phyloP scores from a whole-genome alignment of 2,888 invertebrate genomes.

The Eupithecia abbreviata region DNA sequence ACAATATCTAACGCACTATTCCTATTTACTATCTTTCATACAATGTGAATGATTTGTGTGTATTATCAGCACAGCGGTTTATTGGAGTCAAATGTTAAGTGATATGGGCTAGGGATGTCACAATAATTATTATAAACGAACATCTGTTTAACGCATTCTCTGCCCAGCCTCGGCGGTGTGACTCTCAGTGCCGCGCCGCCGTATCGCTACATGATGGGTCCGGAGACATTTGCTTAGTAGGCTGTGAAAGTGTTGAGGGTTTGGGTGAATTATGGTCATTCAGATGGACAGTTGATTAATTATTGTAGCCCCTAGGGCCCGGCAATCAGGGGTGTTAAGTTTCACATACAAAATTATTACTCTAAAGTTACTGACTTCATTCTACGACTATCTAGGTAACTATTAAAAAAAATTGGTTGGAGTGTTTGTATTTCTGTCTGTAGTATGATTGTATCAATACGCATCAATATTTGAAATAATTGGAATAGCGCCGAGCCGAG shows the following conservation, averaged over 20 bases:
- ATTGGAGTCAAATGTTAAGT: slow-evolving; percentile 20
- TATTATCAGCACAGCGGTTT: slow-evolving; percentile 20
- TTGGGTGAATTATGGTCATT: neutral
- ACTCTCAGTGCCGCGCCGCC: no score
- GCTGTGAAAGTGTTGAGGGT: no score
- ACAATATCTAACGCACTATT: slow-evolving; percentile 69
- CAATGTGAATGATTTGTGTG: neutral
- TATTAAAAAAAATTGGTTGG: no score
- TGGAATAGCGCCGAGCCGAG: neutral
- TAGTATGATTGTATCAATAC: no score
- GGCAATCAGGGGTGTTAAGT: neutral
- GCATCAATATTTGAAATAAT: neutral
- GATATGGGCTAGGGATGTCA: neutral
- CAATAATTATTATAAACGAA: neutral
- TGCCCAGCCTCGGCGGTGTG: no score
- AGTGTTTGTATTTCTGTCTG: no score
- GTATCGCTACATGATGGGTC: no score
- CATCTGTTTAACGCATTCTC: neutral
- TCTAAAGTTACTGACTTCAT: no score
- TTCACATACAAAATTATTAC: neutral
- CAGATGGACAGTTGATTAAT: neutral
- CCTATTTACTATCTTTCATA: slow-evolving; percentile 58
- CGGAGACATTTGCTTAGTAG: no score
- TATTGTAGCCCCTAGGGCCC: neutral
- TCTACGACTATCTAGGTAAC: no score